A percentile compares a stretch with the other conserved stretches of the same genome.
Evolutionary conservation across 1,140 invertebrate genomes (phyloP).

Genomic region (Drosophila tristis): DNA sequence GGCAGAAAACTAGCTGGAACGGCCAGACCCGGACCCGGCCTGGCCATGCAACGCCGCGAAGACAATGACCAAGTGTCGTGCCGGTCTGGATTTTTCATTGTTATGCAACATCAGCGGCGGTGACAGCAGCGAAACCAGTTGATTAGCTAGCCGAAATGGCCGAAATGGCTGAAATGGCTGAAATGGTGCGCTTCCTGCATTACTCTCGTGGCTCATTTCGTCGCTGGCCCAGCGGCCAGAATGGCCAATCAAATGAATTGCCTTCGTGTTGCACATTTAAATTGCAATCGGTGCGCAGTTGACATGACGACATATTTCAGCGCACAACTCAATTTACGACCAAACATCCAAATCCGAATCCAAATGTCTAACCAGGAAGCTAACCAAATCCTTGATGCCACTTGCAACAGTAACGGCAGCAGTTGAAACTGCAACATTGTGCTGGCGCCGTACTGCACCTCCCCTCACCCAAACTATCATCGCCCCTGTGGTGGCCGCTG

Average conservation of each 20-base stretch:
- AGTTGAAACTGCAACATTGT: conserved; percentile 31
- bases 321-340: conserved; percentile 58
- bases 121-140: conserved; percentile 41
- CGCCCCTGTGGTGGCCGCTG: conserved; percentile 15
- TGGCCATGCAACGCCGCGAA: conserved; percentile 14
- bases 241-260: conserved; percentile 75
- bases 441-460: conserved; percentile 17
- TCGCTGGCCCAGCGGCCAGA: conserved; percentile 51
- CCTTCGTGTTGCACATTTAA: conserved; percentile 68
- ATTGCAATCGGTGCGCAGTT: conserved; percentile 54
- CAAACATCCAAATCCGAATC: conserved; percentile 24
- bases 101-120: conserved; percentile 39
- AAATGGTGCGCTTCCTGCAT: too few relatives aligned
- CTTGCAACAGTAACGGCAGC: conserved; percentile 25
- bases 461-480: neutral
- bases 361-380: conserved; percentile 55
- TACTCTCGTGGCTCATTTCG: neutral
- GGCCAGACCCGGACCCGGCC: conserved; percentile 5
- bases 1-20: conserved; percentile 41
- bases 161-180: conserved; percentile 1
- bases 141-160: conserved; percentile 53
- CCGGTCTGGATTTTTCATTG: conserved; percentile 46
- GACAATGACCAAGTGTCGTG: conserved; percentile 57
- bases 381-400: conserved; percentile 49
- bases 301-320: conserved; percentile 50